Base-by-base conservation (phyloP, 2,113 vertebrate species). In the Pseudonaja textilis region DNA sequence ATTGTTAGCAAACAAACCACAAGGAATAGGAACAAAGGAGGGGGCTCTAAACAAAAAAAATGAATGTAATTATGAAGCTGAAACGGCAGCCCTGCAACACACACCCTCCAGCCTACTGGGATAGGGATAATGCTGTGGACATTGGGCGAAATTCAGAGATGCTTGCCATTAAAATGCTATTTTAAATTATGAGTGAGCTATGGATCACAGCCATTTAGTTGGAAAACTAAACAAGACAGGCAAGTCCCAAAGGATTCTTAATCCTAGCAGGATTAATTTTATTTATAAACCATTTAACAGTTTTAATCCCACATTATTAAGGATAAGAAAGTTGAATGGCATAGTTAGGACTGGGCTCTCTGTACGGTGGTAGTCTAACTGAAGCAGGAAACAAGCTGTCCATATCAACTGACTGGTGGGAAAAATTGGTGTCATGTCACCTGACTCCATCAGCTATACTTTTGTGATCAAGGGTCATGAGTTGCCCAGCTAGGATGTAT, bases 231-330 rank as follows among this genome's bases (percentile, higher is more conserved):
- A 69, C 20, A 92, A 92, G 91, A 3, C 12, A 93, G 25, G 25
- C 29, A 10, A 10, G 10, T 64, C 9, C 22, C 94, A 92, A 4
- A 47, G 55, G 45, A 29, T 85, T 39, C 89, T 91, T 94, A 88
- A 95, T 90, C 52, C 88, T 57, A 29, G 20, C 8, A 88, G 34
- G 39, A 86, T 85, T 95, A 69, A 94, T 90, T 92, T 91, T 1
- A 26, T 89, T 85, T 18, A 89, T 55, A 91, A 88, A 55, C 50
- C 2, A 8, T 85, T 93, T 54, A 91, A 54, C 56, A 59, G 55
- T 20, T 91, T 39, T n/a, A 89, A 94, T 93, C 93, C 64, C 86
- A 61, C 42, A 1, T 92, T 90, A 90, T 69, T 89, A 59, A 22
- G 91, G 57, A 56, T 91, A 81, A 88, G 64, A 8, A 94, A 52